Percentiles rank a stretch among this genome's conserved stretches.
Evolutionary conservation across 2,113 vertebrate genomes (phyloP).

Genomic region (Vireo altiloquus): DNA sequence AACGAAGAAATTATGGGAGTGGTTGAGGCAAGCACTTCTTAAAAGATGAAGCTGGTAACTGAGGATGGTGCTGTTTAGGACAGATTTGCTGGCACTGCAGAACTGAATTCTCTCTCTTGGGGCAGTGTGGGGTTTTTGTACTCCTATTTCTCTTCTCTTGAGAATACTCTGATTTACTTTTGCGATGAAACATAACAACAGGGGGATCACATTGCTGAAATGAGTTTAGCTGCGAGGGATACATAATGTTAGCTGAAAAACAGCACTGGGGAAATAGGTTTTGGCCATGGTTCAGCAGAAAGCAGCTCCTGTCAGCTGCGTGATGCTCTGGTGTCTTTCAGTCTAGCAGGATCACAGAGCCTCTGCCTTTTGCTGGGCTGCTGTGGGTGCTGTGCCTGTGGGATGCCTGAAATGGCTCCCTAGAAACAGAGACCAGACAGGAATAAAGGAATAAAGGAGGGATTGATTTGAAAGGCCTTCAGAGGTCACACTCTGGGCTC

Average conservation of each 20-base stretch:
- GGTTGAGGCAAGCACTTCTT: neutral
- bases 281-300: neutral
- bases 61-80: neutral
- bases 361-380: neutral
- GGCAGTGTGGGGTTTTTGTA: neutral
- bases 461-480: no score
- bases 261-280: neutral
- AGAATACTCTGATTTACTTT: slow-evolving; percentile 35
- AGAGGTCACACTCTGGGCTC: no score
- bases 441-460: no score
- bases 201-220: slow-evolving; percentile 7
- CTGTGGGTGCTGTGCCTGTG: neutral
- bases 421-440: no score
- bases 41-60: neutral
- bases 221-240: slow-evolving; percentile 49
- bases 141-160: slow-evolving; percentile 6
- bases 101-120: neutral
- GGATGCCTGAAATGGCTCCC: no score
- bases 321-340: neutral
- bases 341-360: neutral
- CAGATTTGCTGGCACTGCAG: neutral
- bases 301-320: neutral
- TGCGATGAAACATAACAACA: neutral
- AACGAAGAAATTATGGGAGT: neutral
- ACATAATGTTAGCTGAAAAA: slow-evolving; percentile 13